Evolutionary conservation across 2,113 vertebrate genomes (phyloP).

Genomic region (Eurystomus gularis): DNA sequence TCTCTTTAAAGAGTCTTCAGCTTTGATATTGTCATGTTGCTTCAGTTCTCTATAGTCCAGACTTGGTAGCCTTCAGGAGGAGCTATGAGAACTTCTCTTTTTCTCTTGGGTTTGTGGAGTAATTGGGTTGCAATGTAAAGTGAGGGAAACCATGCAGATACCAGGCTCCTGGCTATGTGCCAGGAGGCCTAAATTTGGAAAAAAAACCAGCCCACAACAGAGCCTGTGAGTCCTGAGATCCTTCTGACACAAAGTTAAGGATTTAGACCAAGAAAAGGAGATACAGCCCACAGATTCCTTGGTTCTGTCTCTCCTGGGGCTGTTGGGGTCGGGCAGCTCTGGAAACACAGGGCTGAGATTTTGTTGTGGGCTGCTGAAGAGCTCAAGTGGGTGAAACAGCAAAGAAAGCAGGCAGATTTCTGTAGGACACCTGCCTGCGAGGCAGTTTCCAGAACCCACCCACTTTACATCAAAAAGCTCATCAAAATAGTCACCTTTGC

Average conservation of each 20-base stretch:
- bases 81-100: background rate
- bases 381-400: background rate
- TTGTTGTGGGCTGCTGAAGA: slow-evolving; percentile 16
- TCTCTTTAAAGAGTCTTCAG: background rate
- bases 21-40: background rate
- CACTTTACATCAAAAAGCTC: background rate
- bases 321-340: background rate
- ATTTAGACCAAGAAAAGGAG: background rate
- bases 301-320: background rate
- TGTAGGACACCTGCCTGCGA: background rate
- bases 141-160: background rate
- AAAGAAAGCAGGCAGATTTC: slow-evolving; percentile 12
- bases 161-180: background rate
- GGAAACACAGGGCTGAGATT: background rate
- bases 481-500: slow-evolving; percentile 14
- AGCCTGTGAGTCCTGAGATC: background rate
- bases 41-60: background rate
- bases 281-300: background rate
- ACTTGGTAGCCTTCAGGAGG: background rate
- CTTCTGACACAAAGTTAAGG: background rate
- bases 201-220: background rate
- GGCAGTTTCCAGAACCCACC: background rate
- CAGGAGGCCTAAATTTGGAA: background rate
- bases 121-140: background rate
- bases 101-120: background rate